Percentiles rank a stretch among this genome's conserved stretches.
Evolutionary conservation across 2,113 vertebrate species (phyloP).

Genomic region (Nyctibius bracteatus): DNA sequence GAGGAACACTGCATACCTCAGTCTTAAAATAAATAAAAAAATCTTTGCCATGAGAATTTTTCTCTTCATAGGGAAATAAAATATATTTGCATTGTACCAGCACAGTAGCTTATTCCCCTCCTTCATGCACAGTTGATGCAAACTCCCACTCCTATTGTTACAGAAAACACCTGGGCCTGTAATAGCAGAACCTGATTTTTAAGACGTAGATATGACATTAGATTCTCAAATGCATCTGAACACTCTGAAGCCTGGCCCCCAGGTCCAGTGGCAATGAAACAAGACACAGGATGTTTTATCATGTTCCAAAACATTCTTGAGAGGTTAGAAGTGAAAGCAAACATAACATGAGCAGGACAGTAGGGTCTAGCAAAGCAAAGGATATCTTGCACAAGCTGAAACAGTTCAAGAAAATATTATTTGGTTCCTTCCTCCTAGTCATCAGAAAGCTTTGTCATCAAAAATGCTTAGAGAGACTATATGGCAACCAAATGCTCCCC

Average conservation of each 20-base stretch:
- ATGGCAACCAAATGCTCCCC: background rate
- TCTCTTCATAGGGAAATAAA: background rate
- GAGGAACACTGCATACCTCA: background rate
- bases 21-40: background rate
- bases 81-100: background rate
- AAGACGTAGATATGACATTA: background rate
- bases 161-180: background rate
- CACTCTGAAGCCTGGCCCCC: background rate
- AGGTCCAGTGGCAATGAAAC: background rate
- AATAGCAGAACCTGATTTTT: background rate
- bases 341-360: background rate
- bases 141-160: background rate
- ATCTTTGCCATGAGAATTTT: background rate
- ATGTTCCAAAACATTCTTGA: background rate
- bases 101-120: background rate
- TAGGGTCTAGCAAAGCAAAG: background rate
- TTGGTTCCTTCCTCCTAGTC: background rate
- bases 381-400: background rate
- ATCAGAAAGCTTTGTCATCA: conserved; percentile 13
- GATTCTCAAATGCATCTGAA: background rate
- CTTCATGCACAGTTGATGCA: background rate
- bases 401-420: background rate
- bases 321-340: background rate
- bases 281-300: background rate
- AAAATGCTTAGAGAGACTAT: background rate